Base-by-base conservation (phyloP, 2,797 vertebrate species). In the Myoxocephalus aenaeus region DNA sequence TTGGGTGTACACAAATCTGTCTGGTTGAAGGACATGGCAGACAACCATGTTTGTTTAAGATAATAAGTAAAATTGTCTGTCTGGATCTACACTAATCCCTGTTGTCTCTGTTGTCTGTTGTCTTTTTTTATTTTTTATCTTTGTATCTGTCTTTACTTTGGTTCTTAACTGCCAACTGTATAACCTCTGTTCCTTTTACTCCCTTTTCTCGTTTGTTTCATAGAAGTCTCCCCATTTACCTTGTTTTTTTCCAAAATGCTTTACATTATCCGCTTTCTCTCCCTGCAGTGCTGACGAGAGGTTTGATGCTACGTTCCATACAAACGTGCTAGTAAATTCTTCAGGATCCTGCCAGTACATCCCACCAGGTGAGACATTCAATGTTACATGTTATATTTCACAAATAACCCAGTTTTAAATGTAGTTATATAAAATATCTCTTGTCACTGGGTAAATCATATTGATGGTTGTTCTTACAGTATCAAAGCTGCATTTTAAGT, bases 271-370 rank as follows among this genome's bases (percentile, higher is more conserved):
- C 25, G 1, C 29, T 62, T 46, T 80, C 15, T 78, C 27, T 77
- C 53, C 51, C 18, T 63, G 50, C 79, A 98, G 97, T 88, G 97
- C 96, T 3, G 97, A 98, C 80, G 97, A 98, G 92, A 95, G 96
- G 87, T 97, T 98, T 84, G 97, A 97, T 83, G 96, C 96, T 0
- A 98, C 97, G 0, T 98, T 97, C 92, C 97, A 98, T 83, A 98
- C 97, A 50, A 98, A 97, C 54, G 97, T 98, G 73, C 86, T 97
- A 83, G 97, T 98, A 83, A 97, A 97, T 84, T 92, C 96, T 7
- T 94, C 96, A 66, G 97, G 97, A 80, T 83, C 94, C 76, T 97
- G 97, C 81, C 97, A 98, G 86, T 97, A 98, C 85, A 95, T 97
- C 77, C 97, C 97, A 83, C 97, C 97, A 95, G 97, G 97, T 97